A percentile compares a stretch with the other conserved stretches of the same genome.
These are phyloP conservation scores for Grallaria varia DNA, from an alignment of 2,113 vertebrate species.

Conservation along the genomic window DNA sequence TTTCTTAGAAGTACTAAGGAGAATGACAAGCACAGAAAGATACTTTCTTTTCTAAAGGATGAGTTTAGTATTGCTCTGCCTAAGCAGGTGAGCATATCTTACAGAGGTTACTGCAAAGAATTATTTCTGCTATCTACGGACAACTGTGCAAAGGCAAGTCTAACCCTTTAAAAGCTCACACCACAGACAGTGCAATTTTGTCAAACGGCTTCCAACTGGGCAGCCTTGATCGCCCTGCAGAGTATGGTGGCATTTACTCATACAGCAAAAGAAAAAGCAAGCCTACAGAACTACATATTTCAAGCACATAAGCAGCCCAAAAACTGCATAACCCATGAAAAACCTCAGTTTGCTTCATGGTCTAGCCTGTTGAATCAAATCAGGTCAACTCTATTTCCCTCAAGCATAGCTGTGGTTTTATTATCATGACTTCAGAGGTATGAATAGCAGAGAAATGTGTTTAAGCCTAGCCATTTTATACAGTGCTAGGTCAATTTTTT, in stretches of 20 bases:
- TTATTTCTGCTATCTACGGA: neutral
- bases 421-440: neutral
- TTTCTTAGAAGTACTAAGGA: neutral
- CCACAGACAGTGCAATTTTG: neutral
- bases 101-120: neutral
- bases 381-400: neutral
- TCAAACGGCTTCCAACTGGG: rapidly evolving
- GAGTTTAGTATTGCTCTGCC: neutral
- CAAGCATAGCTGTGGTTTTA: neutral
- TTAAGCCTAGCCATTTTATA: neutral
- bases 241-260: neutral
- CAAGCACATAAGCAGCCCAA: neutral
- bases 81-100: neutral
- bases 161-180: neutral
- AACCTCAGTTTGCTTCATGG: neutral
- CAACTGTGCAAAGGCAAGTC: neutral
- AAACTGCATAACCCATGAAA: neutral
- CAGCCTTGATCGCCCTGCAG: neutral
- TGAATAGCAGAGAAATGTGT: neutral
- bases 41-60: neutral
- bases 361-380: neutral
- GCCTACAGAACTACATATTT: neutral
- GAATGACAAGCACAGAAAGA: neutral
- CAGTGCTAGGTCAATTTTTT: neutral
- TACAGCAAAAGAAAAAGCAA: neutral